phyloP scores from a whole-genome alignment of 2,797 vertebrate species.

The Sebastolobus alascanus region DNA sequence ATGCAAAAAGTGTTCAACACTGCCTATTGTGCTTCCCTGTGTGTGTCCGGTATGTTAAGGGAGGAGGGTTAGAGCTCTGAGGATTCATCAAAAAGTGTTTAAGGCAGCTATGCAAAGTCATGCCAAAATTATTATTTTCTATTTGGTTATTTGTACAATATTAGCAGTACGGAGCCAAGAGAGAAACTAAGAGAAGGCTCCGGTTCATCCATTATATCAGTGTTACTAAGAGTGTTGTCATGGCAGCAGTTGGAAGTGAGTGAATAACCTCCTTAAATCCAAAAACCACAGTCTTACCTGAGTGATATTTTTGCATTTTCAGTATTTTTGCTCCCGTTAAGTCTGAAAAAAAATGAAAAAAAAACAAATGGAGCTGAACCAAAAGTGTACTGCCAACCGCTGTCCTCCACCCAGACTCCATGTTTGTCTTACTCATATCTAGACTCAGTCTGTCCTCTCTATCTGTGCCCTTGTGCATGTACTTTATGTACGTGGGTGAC shows the following conservation, averaged over 20 bases:
- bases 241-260: conserved; percentile 15
- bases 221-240: conserved; percentile 46
- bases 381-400: conserved; percentile 40
- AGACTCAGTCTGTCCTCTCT: conserved; percentile 26
- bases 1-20: conserved; percentile 64
- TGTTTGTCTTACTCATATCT: conserved; percentile 39
- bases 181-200: conserved; percentile 2
- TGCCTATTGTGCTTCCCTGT: conserved; percentile 42
- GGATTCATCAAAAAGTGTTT: conserved; percentile 29
- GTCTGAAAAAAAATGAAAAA: conserved; percentile 24
- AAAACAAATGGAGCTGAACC: conserved; percentile 29
- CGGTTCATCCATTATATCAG: conserved; percentile 25
- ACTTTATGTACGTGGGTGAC: conserved; percentile 64
- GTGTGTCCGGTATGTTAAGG: not conserved
- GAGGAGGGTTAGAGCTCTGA: conserved; percentile 9
- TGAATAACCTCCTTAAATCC: conserved; percentile 22
- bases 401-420: conserved; percentile 20
- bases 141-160: conserved; percentile 41
- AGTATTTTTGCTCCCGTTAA: conserved; percentile 25
- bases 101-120: conserved; percentile 71
- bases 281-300: conserved; percentile 55
- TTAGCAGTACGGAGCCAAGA: conserved; percentile 19
- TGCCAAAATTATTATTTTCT: conserved; percentile 64
- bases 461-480: conserved; percentile 63
- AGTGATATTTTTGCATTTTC: conserved; percentile 40